Evolutionary conservation across 1,140 invertebrate species (phyloP).

Genomic region (Pseudomyrmex flavicornis): DNA sequence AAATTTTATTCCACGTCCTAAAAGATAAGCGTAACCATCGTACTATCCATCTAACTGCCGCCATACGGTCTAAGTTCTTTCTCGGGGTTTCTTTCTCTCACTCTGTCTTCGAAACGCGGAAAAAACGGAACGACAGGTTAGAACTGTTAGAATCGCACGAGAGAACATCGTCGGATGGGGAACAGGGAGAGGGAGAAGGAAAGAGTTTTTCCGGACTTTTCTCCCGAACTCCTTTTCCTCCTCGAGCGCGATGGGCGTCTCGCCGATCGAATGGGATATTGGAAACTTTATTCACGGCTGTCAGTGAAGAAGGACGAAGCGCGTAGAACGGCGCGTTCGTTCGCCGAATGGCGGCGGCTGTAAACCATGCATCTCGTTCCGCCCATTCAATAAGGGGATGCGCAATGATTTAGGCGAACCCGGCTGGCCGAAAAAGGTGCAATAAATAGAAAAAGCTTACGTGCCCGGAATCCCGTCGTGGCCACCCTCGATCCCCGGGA

Average conservation of each 20-base stretch:
- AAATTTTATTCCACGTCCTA: neutral
- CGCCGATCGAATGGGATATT: slow-evolving; percentile 69
- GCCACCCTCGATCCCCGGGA: slow-evolving; percentile 54
- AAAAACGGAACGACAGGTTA: slow-evolving; percentile 16
- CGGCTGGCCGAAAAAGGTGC: slow-evolving; percentile 76
- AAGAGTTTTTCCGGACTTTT: slow-evolving; percentile 41
- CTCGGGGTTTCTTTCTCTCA: neutral
- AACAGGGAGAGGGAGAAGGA: neutral
- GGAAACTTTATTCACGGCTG: slow-evolving; percentile 74
- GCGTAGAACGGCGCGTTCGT: neutral
- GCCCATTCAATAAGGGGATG: slow-evolving; percentile 80
- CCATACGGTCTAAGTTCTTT: neutral
- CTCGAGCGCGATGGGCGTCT: slow-evolving; percentile 20
- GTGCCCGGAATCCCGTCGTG: slow-evolving; percentile 77
- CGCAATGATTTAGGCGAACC: slow-evolving; percentile 80
- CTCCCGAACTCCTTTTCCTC: neutral
- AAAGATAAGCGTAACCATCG: neutral
- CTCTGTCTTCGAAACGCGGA: neutral
- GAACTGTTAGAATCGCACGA: slow-evolving; percentile 13
- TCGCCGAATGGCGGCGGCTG: slow-evolving; percentile 70
- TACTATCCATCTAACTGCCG: neutral
- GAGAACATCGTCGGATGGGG: slow-evolving; percentile 3
- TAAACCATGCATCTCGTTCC: slow-evolving; percentile 76
- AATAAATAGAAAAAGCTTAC: slow-evolving; percentile 79
- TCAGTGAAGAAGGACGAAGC: slow-evolving; percentile 48